phyloP scores from a whole-genome alignment of 2,888 invertebrate species.

The Camptogramma bilineatum region DNA sequence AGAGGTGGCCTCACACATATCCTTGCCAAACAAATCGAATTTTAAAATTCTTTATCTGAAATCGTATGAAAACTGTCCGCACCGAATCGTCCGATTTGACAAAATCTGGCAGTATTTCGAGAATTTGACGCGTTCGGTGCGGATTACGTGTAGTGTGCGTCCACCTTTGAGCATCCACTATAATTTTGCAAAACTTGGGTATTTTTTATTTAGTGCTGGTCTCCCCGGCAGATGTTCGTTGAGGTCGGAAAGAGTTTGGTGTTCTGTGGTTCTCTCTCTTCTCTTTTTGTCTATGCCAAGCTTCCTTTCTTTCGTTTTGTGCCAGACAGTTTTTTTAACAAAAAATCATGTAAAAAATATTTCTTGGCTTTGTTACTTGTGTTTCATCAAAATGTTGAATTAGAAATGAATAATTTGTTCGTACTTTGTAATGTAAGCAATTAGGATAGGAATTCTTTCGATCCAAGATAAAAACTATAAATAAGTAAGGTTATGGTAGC shows the following conservation, averaged over 20 bases:
- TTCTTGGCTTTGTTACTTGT: background rate
- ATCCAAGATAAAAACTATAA: constrained; percentile 5
- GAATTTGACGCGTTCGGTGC: too few relatives aligned
- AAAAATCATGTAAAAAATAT: background rate
- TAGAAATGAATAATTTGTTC: background rate
- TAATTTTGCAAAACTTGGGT: background rate
- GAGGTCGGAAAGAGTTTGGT: background rate
- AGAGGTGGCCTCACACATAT: too few relatives aligned
- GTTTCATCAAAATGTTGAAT: background rate
- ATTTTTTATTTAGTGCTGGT: background rate
- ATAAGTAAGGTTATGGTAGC: constrained; percentile 20
- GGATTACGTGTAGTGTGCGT: too few relatives aligned
- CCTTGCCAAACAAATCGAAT: too few relatives aligned
- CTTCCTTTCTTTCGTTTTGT: constrained; percentile 9
- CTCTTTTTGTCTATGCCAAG: constrained; percentile 1
- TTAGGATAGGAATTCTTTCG: background rate
- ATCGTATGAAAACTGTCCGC: too few relatives aligned
- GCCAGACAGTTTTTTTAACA: background rate
- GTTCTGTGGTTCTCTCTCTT: background rate
- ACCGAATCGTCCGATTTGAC: too few relatives aligned
- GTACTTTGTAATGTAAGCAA: background rate
- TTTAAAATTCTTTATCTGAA: too few relatives aligned
- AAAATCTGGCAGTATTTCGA: too few relatives aligned
- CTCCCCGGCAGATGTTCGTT: constrained; percentile 3
- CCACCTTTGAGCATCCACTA: too few relatives aligned